These are phyloP conservation scores for Ceyx margarethae DNA, from an alignment of 2,113 vertebrate species.

Conservation along the genomic window DNA sequence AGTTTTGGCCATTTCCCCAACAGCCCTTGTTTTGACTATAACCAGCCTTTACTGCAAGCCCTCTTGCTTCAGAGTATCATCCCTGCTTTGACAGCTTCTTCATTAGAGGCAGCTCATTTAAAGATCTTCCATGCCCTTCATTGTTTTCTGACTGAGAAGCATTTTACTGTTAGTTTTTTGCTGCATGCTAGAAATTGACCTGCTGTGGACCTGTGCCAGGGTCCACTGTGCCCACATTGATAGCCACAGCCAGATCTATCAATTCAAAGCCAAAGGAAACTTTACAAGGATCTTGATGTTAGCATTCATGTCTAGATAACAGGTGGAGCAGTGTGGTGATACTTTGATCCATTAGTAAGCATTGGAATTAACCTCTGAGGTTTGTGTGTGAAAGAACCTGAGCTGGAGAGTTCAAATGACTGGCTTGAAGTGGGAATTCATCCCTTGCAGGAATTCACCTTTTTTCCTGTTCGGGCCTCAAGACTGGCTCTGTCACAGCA, in stretches of 20 bases:
- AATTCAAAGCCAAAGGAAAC: neutral
- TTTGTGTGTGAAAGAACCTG: neutral
- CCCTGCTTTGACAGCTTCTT: neutral
- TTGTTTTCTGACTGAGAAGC: neutral
- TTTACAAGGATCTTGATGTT: neutral
- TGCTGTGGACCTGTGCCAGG: neutral
- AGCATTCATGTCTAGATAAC: neutral
- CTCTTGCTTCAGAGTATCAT: neutral
- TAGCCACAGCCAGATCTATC: neutral
- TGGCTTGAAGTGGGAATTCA: neutral
- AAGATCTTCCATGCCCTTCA: neutral
- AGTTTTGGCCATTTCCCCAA: neutral
- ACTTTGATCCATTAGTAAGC: neutral
- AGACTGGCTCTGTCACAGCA: fast-evolving
- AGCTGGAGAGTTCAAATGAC: neutral
- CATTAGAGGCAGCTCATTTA: neutral
- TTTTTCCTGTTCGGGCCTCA: neutral
- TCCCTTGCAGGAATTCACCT: neutral
- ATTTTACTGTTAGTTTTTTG: neutral
- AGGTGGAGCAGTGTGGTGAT: neutral
- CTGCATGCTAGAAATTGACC: neutral
- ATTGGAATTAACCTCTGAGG: neutral
- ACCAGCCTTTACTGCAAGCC: neutral
- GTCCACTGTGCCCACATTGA: neutral
- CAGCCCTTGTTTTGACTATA: neutral